Conservation (phyloP, 2,888 invertebrate genomes). For the Eurytoma adleriae region DNA sequence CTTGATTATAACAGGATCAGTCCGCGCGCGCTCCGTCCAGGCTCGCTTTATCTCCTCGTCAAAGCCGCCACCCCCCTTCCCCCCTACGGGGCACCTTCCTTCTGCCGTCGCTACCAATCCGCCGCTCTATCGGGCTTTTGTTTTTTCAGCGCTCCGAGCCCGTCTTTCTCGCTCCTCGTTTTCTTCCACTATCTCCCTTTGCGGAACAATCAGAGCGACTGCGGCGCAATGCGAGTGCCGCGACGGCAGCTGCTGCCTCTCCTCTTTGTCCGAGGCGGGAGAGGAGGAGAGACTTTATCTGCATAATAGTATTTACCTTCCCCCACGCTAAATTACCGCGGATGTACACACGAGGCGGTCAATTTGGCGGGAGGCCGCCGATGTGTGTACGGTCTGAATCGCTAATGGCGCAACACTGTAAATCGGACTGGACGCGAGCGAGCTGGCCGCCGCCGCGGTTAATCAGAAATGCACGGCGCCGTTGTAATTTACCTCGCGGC, state of each 20-base stretch:
- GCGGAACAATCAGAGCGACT: constrained; percentile 68
- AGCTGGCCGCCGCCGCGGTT: not conserved
- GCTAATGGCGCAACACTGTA: constrained; percentile 46
- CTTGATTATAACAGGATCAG: constrained; percentile 41
- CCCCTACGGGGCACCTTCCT: not conserved
- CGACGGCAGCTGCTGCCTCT: constrained; percentile 15
- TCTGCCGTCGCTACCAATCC: constrained; percentile 22
- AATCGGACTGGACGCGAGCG: constrained; percentile 20
- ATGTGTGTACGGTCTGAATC: constrained; percentile 37
- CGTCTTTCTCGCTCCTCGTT: constrained; percentile 21
- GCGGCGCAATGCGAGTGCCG: constrained; percentile 56
- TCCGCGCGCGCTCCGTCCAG: not conserved
- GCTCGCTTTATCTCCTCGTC: constrained; percentile 31
- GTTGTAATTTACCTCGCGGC: constrained; percentile 47
- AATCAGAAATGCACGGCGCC: constrained; percentile 34
- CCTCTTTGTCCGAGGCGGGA: not conserved
- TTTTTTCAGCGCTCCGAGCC: constrained; percentile 51
- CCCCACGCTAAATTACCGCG: constrained; percentile 48
- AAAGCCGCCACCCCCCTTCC: not conserved
- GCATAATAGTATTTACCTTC: constrained; percentile 53
- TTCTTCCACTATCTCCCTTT: constrained; percentile 60
- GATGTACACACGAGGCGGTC: constrained; percentile 36
- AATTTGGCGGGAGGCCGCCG: constrained; percentile 38
- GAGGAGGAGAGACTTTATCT: constrained; percentile 42
- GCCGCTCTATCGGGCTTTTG: constrained; percentile 27